These are phyloP conservation scores for Plotosus lineatus DNA, from an alignment of 2,113 vertebrate genomes.

Conservation along the genomic window DNA sequence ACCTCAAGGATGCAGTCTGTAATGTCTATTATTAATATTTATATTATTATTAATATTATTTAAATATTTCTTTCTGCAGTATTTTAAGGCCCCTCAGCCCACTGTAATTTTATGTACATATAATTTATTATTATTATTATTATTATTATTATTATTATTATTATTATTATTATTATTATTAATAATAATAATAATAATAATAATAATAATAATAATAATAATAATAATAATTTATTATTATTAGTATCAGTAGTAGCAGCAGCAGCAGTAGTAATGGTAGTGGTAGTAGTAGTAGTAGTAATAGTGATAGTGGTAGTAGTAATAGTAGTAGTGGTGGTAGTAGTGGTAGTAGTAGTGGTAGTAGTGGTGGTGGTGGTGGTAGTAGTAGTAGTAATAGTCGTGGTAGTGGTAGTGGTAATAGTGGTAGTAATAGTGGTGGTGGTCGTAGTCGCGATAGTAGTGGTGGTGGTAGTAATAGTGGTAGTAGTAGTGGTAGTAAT, in stretches of 20 bases:
- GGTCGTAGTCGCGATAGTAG: background rate
- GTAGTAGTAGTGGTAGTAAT: no score
- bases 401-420: no score
- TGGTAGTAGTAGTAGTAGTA: no score
- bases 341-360: background rate
- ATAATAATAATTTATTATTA: no score
- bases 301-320: no score
- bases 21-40: background rate
- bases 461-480: no score
- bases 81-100: background rate
- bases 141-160: background rate
- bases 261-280: background rate
- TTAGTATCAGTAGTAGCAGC: no score
- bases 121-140: background rate
- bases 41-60: background rate
- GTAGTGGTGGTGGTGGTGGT: no score
- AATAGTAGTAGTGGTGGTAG: background rate
- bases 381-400: background rate
- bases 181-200: background rate
- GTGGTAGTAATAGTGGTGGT: background rate
- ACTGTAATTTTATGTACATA: background rate
- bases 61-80: no score
- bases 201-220: background rate
- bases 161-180: background rate
- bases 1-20: background rate